Evolutionary conservation across 1,140 invertebrate species (phyloP), one percentile per base, ranked within the genome.

Genomic region (Rhagoletis pomonella): DNA sequence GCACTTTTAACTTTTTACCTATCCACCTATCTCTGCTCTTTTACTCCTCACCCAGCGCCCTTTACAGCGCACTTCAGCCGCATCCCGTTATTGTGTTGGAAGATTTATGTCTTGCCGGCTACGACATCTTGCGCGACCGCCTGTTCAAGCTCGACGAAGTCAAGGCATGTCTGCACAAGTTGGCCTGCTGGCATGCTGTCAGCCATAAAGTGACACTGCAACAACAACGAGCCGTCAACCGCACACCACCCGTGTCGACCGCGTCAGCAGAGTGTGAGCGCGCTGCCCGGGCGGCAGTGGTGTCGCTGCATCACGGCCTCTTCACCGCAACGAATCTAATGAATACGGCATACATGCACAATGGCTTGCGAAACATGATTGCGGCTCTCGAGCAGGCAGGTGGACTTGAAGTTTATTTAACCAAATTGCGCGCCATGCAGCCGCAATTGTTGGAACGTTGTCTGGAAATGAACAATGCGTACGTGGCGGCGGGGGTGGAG

Each of bases 141-240:
- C 7, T 85, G 50, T 29, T 60, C 1, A 88, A 50, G 0, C 12
- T 42, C 14, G 88, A 86, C 9, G 91, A 91, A 19, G 1, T 89
- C 2, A 59, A 87, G 1, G 19, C 39, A 1, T 88, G 88, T 0
- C 86, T 85, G 1, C 7, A 65, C 7, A 91, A 91, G 69, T 50
- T 91, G 47, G 91, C 89, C 65, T 91, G 90, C 47, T 91, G 88
- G 91, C 91, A 91, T 81, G 91, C 89, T 0, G 89, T 89, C 7
- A 91, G 91, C 88, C 89, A 88, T 77, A 91, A 87, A 77, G 14
- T 87, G 62, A 59, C 85, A 86, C 14, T 86, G 29, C 85, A 19
- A 44, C 85, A 62, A 44, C 14, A 59, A 62, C 59, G 17, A 86
- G 14, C 60, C 12, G 58, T 47, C 58, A 47, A 42, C 5, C 47